Evolutionary conservation across 37 sponge, comb jelly and placozoan species (phyloP).

Genomic region (Bolinopsis microptera): DNA sequence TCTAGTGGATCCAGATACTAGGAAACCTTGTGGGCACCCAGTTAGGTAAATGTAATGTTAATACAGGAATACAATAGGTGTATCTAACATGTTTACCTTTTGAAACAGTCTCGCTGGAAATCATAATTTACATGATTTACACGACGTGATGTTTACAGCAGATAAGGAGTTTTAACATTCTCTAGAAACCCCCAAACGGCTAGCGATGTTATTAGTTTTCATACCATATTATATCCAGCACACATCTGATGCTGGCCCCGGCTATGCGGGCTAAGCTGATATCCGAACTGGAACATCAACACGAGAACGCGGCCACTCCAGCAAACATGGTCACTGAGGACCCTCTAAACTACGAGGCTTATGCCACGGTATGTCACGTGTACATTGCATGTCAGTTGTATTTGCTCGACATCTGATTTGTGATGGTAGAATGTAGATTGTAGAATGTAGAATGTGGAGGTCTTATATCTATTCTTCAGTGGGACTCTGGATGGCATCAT

Average conservation of each 20-base stretch:
- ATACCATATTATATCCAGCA: too few species aligned
- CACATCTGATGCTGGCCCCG: constrained; percentile 23
- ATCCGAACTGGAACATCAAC: constrained; percentile 29
- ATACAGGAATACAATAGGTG: too few species aligned
- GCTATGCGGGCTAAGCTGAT: constrained; percentile 31
- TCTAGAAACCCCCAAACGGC: too few species aligned
- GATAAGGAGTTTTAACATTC: too few species aligned
- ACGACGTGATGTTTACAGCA: too few species aligned
- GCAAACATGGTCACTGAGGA: constrained; percentile 25
- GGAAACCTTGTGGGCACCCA: not conserved
- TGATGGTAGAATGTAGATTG: not conserved
- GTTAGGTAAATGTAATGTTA: not conserved
- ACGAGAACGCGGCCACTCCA: constrained; percentile 11
- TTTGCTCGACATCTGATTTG: not conserved
- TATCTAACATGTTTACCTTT: too few species aligned
- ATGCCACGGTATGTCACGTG: not conserved
- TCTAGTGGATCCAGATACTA: not conserved
- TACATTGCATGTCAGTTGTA: too few species aligned
- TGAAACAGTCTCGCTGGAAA: too few species aligned
- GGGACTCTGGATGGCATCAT: too few species aligned
- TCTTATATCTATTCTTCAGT: not conserved
- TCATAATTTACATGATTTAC: too few species aligned
- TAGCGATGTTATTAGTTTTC: too few species aligned
- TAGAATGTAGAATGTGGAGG: not conserved
- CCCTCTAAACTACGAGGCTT: constrained; percentile 33